Evolutionary conservation across 2,888 invertebrate species (phyloP).

Genomic region (Dynastes maya): DNA sequence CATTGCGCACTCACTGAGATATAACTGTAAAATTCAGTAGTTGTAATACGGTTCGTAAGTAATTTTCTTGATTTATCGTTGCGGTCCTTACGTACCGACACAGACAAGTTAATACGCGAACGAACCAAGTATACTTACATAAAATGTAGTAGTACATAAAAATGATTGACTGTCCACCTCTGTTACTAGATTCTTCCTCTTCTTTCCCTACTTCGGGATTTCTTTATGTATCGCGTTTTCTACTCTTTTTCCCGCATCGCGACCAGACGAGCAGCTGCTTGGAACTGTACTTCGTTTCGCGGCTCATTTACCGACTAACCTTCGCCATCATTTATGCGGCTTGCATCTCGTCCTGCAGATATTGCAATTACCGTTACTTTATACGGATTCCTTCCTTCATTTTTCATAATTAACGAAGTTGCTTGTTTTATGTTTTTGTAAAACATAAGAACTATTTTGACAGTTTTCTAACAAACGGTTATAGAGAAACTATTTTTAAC

Average conservation of each 20-base stretch:
- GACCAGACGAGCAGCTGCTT: conserved; percentile 8
- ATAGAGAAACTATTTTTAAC: too few species aligned
- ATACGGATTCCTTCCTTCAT: background rate
- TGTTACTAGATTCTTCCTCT: background rate
- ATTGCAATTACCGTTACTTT: background rate
- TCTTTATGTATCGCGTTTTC: conserved; percentile 18
- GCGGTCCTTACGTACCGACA: conserved; percentile 18
- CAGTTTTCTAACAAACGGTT: too few species aligned
- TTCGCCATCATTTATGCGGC: conserved; percentile 21
- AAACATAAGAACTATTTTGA: too few species aligned
- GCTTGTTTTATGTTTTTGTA: too few species aligned
- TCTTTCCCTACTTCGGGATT: conserved; percentile 12
- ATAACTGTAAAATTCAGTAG: too few species aligned
- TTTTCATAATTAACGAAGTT: background rate
- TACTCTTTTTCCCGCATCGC: background rate
- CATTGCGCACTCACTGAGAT: too few species aligned
- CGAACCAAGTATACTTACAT: background rate
- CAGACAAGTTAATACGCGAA: conserved; percentile 21
- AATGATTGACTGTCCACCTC: conserved; percentile 18
- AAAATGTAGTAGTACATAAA: conserved; percentile 18
- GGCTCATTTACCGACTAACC: conserved; percentile 38
- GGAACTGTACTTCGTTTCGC: conserved; percentile 29
- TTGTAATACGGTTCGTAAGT: background rate
- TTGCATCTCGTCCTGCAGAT: background rate
- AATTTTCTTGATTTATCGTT: conserved; percentile 16